A percentile compares a stretch with the other conserved stretches of the same genome.
Conservation (phyloP, 2,113 vertebrate species). For the Corythaixoides concolor region DNA sequence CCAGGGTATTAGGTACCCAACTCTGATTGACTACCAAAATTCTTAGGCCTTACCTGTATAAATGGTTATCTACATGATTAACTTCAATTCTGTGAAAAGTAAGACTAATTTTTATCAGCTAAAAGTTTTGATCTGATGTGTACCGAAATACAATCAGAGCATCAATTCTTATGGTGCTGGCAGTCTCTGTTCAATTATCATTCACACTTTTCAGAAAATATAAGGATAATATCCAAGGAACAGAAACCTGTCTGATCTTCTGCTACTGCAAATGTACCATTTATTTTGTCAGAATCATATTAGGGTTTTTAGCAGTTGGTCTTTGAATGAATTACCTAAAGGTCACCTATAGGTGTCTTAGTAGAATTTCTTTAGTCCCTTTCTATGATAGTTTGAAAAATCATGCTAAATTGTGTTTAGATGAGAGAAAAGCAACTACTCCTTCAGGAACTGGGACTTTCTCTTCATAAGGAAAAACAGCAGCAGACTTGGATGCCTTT, state of each 20-base stretch:
- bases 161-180: background rate
- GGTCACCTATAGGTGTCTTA: background rate
- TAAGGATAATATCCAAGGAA: background rate
- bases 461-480: background rate
- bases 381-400: constrained; percentile 16
- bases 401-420: background rate
- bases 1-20: background rate
- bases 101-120: background rate
- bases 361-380: background rate
- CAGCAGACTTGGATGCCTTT: background rate
- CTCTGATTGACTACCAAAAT: background rate
- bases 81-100: background rate
- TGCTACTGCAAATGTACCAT: background rate
- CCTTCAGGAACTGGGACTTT: background rate
- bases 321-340: background rate
- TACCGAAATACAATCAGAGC: background rate
- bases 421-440: background rate
- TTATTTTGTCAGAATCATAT: background rate
- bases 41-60: background rate
- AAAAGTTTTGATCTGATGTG: background rate
- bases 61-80: background rate
- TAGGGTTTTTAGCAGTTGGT: background rate
- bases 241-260: background rate
- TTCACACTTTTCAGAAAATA: background rate
- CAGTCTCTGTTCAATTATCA: background rate